phyloP scores from a whole-genome alignment of 2,888 invertebrate species.

The Baccha elongata region DNA sequence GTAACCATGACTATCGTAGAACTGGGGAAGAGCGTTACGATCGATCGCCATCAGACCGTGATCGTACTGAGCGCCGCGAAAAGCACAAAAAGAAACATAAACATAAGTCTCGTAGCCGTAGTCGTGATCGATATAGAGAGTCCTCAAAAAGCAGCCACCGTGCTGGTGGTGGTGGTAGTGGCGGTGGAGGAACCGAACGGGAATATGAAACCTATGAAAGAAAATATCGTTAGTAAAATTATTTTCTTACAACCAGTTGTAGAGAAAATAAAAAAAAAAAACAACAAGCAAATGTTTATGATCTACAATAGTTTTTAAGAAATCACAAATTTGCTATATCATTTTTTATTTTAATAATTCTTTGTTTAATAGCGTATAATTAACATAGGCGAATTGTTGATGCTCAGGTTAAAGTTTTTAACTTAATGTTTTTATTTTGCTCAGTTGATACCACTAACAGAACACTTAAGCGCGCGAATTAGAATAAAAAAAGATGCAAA shows the following conservation, averaged over 20 bases:
- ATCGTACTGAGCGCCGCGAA: slow-evolving; percentile 77
- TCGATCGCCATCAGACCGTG: slow-evolving; percentile 75
- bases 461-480: slow-evolving; percentile 18
- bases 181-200: slow-evolving; percentile 33
- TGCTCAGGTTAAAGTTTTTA: slow-evolving; percentile 65
- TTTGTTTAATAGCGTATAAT: slow-evolving; percentile 47
- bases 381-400: slow-evolving; percentile 63
- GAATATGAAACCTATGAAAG: slow-evolving; percentile 55
- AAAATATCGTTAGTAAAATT: slow-evolving; percentile 60
- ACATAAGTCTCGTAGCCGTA: slow-evolving; percentile 79
- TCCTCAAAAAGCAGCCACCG: slow-evolving; percentile 53
- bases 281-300: slow-evolving; percentile 25
- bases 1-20: slow-evolving; percentile 61
- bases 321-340: slow-evolving; percentile 46
- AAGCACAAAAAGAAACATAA: slow-evolving; percentile 81
- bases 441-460: slow-evolving; percentile 42
- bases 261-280: slow-evolving; percentile 9
- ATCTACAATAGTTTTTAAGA: slow-evolving; percentile 44
- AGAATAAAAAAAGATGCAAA: slow-evolving; percentile 11
- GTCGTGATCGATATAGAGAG: slow-evolving; percentile 75
- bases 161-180: neutral
- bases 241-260: slow-evolving; percentile 27
- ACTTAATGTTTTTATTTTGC: slow-evolving; percentile 45
- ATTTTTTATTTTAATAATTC: slow-evolving; percentile 20
- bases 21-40: slow-evolving; percentile 76